Evolutionary conservation across 2,113 vertebrate species (phyloP).

Genomic region (Malurus alboscapulatus): DNA sequence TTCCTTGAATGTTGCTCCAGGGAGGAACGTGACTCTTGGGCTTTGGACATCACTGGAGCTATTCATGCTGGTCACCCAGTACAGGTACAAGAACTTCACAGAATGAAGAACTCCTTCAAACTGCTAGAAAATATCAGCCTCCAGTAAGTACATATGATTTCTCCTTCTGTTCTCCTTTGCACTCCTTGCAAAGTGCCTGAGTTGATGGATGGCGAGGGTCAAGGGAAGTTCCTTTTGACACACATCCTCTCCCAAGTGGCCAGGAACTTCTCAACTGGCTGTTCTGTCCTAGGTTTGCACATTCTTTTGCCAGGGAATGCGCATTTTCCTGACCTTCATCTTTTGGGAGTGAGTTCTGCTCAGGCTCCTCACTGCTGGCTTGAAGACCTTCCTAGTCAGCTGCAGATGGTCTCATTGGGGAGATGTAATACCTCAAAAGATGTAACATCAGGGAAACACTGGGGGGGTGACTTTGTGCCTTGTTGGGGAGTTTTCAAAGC

Average conservation of each 20-base stretch:
- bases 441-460: not conserved
- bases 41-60: slow-evolving; percentile 81
- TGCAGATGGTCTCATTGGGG: not conserved
- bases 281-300: not conserved
- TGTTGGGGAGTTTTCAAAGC: not conserved
- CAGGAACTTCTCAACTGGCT: not conserved
- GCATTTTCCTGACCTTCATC: not conserved
- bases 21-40: slow-evolving; percentile 91
- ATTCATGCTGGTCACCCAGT: slow-evolving; percentile 74
- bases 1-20: slow-evolving; percentile 91
- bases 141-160: slow-evolving; percentile 73
- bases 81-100: slow-evolving; percentile 64
- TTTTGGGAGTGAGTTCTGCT: not conserved
- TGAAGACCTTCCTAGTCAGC: not conserved
- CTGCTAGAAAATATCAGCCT: slow-evolving; percentile 82
- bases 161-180: not conserved
- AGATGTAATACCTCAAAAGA: not conserved
- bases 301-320: not conserved
- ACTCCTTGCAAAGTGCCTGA: not conserved
- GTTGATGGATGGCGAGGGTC: not conserved
- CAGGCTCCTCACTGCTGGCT: not conserved
- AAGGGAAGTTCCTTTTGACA: not conserved
- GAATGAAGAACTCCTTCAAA: slow-evolving; percentile 73
- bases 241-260: not conserved
- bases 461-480: accelerated